Percentiles rank a stretch among this genome's conserved stretches.
phyloP scores from a whole-genome alignment of 2,797 vertebrate genomes.

The Schizothorax lantsangensis region DNA sequence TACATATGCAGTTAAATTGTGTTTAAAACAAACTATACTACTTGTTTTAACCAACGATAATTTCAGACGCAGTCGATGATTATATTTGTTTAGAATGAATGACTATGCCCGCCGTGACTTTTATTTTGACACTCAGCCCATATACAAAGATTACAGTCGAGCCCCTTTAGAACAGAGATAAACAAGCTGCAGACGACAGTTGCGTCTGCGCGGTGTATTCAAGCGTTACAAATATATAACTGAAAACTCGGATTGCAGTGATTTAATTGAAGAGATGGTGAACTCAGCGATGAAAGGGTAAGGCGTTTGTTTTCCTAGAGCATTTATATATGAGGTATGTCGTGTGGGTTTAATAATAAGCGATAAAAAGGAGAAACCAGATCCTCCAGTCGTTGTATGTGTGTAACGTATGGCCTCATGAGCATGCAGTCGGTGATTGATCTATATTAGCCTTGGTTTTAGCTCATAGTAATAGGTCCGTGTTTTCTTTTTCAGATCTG shows the following conservation, averaged over 20 bases:
- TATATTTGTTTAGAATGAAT: not conserved
- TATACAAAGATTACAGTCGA: not conserved
- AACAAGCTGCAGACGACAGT: constrained; percentile 34
- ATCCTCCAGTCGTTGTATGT: not conserved
- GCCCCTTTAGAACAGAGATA: constrained; percentile 24
- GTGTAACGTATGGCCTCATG: not conserved
- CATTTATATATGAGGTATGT: not conserved
- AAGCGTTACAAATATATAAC: not conserved
- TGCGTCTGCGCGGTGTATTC: not conserved
- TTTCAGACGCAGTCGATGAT: not conserved
- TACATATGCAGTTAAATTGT: not conserved
- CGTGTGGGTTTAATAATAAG: not conserved
- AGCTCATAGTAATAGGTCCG: too few relatives aligned
- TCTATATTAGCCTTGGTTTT: not conserved
- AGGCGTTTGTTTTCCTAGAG: not conserved
- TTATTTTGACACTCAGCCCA: constrained; percentile 47
- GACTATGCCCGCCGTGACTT: constrained; percentile 28
- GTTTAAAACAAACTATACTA: not conserved
- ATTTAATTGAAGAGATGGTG: constrained; percentile 16
- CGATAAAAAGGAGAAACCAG: not conserved
- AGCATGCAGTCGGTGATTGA: not conserved
- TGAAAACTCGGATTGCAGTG: not conserved
- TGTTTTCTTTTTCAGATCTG: not conserved
- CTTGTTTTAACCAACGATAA: not conserved
- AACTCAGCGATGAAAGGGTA: constrained; percentile 51